Base-by-base conservation (phyloP, 1,140 invertebrate species). In the Doryteuthis pealeii region DNA sequence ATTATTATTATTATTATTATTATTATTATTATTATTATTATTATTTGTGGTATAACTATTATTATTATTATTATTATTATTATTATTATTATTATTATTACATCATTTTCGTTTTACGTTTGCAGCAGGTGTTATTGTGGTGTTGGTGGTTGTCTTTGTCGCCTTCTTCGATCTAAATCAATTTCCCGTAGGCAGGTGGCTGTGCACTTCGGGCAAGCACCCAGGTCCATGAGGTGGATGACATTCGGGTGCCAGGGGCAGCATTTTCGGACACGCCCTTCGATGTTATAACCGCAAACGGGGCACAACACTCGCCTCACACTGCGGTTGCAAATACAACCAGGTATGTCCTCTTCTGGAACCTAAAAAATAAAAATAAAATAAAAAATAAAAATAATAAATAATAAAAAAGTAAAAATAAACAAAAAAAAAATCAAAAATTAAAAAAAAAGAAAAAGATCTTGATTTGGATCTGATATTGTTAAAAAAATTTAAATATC, bases 151-250 rank as follows among this genome's bases (percentile, higher is more conserved):
- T 22, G 22, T 22, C 22, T 12, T 5, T 62, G 10, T 28, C 54
- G 18, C 5, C 26, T 12, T 62, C 26, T 62, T n/a, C 54, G 54
- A 62, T 62, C 22, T 62, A 28, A 18, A n/a, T 62, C 54, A 6
- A 62, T 62, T 62, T 62, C 54, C 6, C 54, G 10, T 5, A 62
- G 54, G 26, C 54, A 62, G 18, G 71, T 74, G n/a, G 77, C 74
- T 33, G 73, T 75, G 70, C 79, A 80, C 6, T 77, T 75, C 31
- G 79, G 79, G 43, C 79, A 80, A 30, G 70, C 74, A 28, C 74
- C 77, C 65, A 73, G 32, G 54, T 80, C 79, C 79, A 80, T 80
- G 15, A 80, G 54, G 45, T 80, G 77, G 45, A 77, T 78, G 40
- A 74, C 70, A 43, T 74, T 78, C 5, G 79, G 77, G 66, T 80